Evolutionary conservation across 2,888 invertebrate species (phyloP).

Genomic region (Anorthoa munda): DNA sequence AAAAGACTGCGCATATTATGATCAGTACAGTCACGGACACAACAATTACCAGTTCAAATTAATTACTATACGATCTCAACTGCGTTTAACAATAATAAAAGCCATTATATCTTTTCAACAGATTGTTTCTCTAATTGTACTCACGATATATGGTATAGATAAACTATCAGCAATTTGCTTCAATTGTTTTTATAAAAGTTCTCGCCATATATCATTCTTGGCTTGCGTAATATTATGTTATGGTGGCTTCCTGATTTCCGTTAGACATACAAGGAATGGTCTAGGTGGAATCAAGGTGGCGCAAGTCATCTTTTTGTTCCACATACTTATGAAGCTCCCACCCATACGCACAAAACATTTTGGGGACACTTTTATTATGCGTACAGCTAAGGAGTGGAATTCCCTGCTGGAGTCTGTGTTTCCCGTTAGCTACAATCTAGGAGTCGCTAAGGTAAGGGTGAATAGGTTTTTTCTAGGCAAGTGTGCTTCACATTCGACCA

Average conservation of each 20-base stretch:
- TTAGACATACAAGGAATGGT: slow-evolving; percentile 10
- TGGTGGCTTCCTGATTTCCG: slow-evolving; percentile 55
- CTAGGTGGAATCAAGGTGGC: slow-evolving; percentile 6
- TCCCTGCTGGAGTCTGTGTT: too few species aligned
- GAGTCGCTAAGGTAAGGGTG: too few species aligned
- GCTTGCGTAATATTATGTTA: slow-evolving; percentile 48
- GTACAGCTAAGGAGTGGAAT: too few species aligned
- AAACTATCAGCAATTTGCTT: slow-evolving; percentile 67
- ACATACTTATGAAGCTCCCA: neutral
- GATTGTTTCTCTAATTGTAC: slow-evolving; percentile 66
- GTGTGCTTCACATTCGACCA: too few species aligned
- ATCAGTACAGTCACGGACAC: slow-evolving; percentile 46
- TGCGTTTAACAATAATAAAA: slow-evolving; percentile 60
- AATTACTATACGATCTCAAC: slow-evolving; percentile 60
- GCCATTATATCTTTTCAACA: slow-evolving; percentile 62
- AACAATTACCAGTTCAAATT: slow-evolving; percentile 54
- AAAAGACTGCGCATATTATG: slow-evolving; percentile 28
- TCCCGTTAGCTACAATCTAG: too few species aligned
- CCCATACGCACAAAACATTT: too few species aligned
- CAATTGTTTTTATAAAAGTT: slow-evolving; percentile 67
- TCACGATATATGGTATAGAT: slow-evolving; percentile 66
- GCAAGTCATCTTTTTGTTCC: neutral
- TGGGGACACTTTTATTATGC: too few species aligned
- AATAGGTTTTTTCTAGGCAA: too few species aligned
- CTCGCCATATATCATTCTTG: slow-evolving; percentile 62